phyloP scores from a whole-genome alignment of 2,888 invertebrate genomes.

The Dendrolimus pini region DNA sequence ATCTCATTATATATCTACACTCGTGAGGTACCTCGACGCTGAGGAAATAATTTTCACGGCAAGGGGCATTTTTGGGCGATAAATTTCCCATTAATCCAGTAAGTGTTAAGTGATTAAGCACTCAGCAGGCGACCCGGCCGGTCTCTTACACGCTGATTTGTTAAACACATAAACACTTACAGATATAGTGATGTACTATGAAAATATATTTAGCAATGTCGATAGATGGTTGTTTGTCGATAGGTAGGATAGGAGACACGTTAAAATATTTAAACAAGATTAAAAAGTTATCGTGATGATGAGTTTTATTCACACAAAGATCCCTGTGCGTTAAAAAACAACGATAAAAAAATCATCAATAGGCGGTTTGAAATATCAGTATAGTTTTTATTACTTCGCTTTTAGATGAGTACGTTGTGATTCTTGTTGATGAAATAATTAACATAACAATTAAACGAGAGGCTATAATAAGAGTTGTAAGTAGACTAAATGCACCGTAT shows the following conservation, averaged over 20 bases:
- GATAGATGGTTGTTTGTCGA: constrained; percentile 6
- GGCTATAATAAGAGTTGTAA: too few relatives aligned
- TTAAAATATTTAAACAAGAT: constrained; percentile 5
- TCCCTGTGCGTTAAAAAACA: too few relatives aligned
- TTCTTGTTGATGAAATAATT: too few relatives aligned
- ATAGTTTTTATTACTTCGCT: too few relatives aligned
- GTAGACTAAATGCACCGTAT: too few relatives aligned
- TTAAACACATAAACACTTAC: constrained; percentile 50
- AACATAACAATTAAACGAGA: too few relatives aligned
- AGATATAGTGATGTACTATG: constrained; percentile 12
- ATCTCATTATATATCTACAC: neutral
- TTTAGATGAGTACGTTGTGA: too few relatives aligned
- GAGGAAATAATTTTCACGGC: constrained; percentile 2
- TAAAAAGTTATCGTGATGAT: too few relatives aligned
- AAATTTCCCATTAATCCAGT: constrained; percentile 64
- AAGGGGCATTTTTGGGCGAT: constrained; percentile 43
- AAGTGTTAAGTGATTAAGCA: constrained; percentile 74
- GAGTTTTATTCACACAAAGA: too few relatives aligned
- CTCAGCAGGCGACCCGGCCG: constrained; percentile 58
- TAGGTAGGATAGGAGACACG: neutral
- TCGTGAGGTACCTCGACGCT: neutral
- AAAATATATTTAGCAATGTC: constrained; percentile 5
- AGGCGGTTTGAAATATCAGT: too few relatives aligned
- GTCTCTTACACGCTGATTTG: constrained; percentile 68
- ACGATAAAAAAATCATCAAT: too few relatives aligned